A percentile compares a stretch with the other conserved stretches of the same genome.
These are phyloP conservation scores for Tyto alba DNA, from an alignment of 2,113 vertebrate genomes.

Conservation along the genomic window DNA sequence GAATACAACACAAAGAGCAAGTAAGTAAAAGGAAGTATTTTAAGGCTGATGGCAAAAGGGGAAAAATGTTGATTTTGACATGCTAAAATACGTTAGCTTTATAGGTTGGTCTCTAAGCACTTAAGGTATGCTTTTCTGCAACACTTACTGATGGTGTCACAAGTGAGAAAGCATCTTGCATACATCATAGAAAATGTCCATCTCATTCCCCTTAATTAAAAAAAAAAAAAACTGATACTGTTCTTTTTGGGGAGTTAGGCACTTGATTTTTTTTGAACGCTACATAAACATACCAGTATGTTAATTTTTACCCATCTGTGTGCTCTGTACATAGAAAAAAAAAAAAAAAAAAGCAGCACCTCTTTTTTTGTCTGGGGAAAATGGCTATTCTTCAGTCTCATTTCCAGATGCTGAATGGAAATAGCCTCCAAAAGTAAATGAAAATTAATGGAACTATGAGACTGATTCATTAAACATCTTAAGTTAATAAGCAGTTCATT, in stretches of 20 bases:
- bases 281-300: rapidly evolving
- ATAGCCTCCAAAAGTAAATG: background rate
- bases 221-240: background rate
- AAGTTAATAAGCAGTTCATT: background rate
- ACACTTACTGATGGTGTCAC: background rate
- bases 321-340: background rate
- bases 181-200: background rate
- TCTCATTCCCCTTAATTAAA: background rate
- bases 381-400: background rate
- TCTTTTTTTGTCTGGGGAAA: background rate
- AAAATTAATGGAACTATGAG: background rate
- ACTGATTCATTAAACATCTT: background rate
- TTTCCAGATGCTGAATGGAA: background rate
- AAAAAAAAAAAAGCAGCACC: background rate
- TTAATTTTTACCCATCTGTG: background rate
- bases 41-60: background rate
- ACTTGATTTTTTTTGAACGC: background rate
- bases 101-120: background rate
- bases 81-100: background rate
- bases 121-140: background rate
- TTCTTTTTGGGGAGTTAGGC: background rate
- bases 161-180: background rate
- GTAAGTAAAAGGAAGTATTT: slow-evolving; percentile 68
- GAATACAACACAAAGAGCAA: slow-evolving; percentile 90
- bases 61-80: background rate